Evolutionary conservation across 2,113 vertebrate genomes (phyloP).

Genomic region (Eira barbara): DNA sequence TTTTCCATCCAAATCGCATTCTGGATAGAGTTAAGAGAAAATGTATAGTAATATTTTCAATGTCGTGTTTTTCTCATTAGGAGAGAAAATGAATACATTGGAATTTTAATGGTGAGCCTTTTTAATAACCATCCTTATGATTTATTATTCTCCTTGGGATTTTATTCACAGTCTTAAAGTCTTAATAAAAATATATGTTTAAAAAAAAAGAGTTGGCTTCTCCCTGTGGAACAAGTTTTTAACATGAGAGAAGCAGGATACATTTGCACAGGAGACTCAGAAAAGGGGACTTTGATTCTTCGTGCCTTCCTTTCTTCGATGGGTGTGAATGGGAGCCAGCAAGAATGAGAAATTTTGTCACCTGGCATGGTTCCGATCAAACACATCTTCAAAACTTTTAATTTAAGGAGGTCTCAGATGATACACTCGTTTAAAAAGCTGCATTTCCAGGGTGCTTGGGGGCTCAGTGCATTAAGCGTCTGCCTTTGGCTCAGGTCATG

Average conservation of each 20-base stretch:
- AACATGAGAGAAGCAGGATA: slow-evolving; percentile 22
- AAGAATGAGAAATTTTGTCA: slow-evolving; percentile 1
- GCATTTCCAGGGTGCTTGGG: not conserved
- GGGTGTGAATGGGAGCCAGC: not conserved
- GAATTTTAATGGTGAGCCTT: slow-evolving; percentile 62
- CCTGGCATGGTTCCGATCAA: not conserved
- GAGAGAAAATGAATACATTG: slow-evolving; percentile 44
- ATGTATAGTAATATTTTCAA: slow-evolving; percentile 12
- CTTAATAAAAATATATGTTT: slow-evolving; percentile 12
- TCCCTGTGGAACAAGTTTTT: slow-evolving; percentile 62
- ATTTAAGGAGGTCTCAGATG: not conserved
- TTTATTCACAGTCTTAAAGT: slow-evolving; percentile 51
- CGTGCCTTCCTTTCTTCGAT: slow-evolving; percentile 31
- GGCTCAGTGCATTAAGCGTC: too few species aligned
- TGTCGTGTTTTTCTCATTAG: slow-evolving; percentile 56
- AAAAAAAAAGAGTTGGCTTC: slow-evolving; percentile 32
- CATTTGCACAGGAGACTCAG: not conserved
- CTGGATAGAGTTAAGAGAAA: slow-evolving; percentile 49
- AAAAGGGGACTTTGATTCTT: slow-evolving; percentile 45
- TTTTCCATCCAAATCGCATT: slow-evolving; percentile 24
- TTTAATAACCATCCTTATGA: slow-evolving; percentile 40
- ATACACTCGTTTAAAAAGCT: not conserved
- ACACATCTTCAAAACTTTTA: slow-evolving; percentile 23
- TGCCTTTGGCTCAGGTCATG: too few species aligned
- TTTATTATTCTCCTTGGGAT: slow-evolving; percentile 56